phyloP scores from a whole-genome alignment of 2,797 vertebrate species.

The Furcifer pardalis region DNA sequence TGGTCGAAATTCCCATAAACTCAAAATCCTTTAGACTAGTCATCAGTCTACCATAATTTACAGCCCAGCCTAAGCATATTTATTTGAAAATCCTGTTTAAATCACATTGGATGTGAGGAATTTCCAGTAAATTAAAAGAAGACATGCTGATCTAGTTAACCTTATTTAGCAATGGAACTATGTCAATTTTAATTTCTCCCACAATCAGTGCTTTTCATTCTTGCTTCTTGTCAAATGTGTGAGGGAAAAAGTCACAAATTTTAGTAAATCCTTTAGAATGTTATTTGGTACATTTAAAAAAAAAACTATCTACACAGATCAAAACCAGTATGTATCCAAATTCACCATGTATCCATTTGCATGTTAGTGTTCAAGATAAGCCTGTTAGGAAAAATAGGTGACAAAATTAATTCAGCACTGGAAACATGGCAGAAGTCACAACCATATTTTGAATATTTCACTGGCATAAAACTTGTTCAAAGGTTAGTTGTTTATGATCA shows the following conservation, averaged over 20 bases:
- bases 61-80: neutral
- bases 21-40: neutral
- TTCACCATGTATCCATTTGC: neutral
- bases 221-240: too few species aligned
- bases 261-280: too few species aligned
- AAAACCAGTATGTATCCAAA: neutral
- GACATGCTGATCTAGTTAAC: neutral
- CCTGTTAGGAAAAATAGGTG: neutral
- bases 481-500: too few species aligned
- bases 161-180: neutral
- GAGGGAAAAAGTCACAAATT: too few species aligned
- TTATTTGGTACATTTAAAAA: too few species aligned
- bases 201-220: neutral
- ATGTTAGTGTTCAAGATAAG: neutral
- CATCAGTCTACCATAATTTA: constrained; percentile 15
- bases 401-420: neutral
- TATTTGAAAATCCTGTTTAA: constrained; percentile 18
- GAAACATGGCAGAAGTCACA: neutral
- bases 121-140: constrained; percentile 14
- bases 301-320: neutral
- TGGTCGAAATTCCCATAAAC: neutral
- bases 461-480: neutral
- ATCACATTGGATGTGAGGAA: neutral
- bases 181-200: neutral
- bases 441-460: neutral